Evolutionary conservation across 2,797 vertebrate genomes (phyloP).

Genomic region (Spinus pinus): DNA sequence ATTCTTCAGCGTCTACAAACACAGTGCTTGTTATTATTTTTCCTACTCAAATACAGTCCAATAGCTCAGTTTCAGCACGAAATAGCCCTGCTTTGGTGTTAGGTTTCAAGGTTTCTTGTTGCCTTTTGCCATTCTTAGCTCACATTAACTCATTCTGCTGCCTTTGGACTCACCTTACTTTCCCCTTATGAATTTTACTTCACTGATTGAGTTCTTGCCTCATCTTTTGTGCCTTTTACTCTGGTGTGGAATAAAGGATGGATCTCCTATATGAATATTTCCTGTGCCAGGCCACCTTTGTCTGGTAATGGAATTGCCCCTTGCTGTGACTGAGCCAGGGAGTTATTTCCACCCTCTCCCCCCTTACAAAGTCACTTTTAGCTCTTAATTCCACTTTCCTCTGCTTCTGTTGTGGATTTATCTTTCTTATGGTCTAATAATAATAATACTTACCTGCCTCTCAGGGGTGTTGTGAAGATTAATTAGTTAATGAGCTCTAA

Average conservation of each 20-base stretch:
- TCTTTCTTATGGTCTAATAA: conserved; percentile 58
- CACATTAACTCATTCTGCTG: neutral
- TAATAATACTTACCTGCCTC: conserved; percentile 63
- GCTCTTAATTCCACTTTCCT: conserved; percentile 20
- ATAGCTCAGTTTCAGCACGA: neutral
- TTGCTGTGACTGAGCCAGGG: neutral
- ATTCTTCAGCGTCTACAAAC: neutral
- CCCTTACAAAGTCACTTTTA: conserved; percentile 51
- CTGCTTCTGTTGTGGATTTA: conserved; percentile 41
- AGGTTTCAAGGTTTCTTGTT: neutral
- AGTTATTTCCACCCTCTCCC: conserved; percentile 2
- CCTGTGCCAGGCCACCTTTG: neutral
- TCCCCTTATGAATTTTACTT: neutral
- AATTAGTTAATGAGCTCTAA: conserved; percentile 64
- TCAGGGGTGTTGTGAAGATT: conserved; percentile 61
- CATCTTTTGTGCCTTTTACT: neutral
- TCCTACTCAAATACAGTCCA: neutral
- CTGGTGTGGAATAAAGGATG: neutral
- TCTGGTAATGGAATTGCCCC: conserved; percentile 14
- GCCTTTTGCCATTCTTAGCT: neutral
- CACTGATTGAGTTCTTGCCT: neutral
- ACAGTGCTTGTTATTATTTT: conserved; percentile 1
- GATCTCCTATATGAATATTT: neutral
- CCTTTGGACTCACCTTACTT: neutral
- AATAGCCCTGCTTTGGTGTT: neutral